Evolutionary conservation across 92 coral and sea anemone genomes (phyloP), one percentile per base, ranked within the genome.

Genomic region (Porites cylindrica): DNA sequence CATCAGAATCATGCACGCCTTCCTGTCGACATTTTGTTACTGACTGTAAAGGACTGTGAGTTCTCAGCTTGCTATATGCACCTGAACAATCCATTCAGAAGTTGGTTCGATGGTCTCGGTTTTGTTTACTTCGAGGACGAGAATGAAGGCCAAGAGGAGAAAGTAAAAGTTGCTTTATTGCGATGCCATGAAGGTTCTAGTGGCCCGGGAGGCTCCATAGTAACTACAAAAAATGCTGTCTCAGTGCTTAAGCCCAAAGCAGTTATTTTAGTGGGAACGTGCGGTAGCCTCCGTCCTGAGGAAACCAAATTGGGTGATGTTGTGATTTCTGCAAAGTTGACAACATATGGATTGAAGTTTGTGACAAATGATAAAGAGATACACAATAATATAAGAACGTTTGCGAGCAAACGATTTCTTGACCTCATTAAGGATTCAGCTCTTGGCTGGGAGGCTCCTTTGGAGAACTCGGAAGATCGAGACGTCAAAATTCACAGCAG

Each of bases 251-350:
- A 18, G 56, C 90, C 90, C 24, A 86, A 86, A 70, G 90, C 70
- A 8, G 90, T 86, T 2, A 17, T 79, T 59, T 86, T 77, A 26
- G 90, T 78, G 53, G 90, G 90, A 5, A 66, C 23, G 21, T 86
- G 90, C 68, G 79, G 64, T 50, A 64, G 66, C 17, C 6, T 86
- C 9, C 78, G 79, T 29, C 26, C 78, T 26, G 29, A 56, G 17
- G 70, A 86, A 79, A 70, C 83, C 51, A 86, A 86, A 24, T 53
- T 86, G 10, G 90, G 90, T 2, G 90, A 86, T 50, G 85, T 86
- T 13, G 90, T 86, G 9, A 59, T 86, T 47, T 86, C 90, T 5
- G 16, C 78, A 3, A 78, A 78, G 32, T 20, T 86, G 11, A 70
- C 60, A n/a, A 51, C 79, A 8, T 79, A 79, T 67, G 82, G 80